phyloP scores from a whole-genome alignment of 1,140 invertebrate species.

The Pararge aegeria region DNA sequence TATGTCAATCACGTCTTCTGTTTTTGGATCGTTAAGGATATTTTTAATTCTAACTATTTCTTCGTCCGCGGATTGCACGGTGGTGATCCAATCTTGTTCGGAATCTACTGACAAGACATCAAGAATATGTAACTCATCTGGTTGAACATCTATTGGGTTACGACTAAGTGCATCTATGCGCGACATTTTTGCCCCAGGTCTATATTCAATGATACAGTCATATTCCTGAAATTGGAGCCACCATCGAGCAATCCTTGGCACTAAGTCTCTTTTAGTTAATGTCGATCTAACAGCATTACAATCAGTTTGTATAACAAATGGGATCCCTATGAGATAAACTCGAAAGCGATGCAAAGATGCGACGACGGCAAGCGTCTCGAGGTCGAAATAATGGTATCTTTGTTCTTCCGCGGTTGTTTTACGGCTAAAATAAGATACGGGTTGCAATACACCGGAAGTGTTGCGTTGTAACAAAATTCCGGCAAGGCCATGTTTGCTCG shows the following conservation, averaged over 20 bases:
- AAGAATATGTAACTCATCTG: no score
- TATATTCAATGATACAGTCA: background rate
- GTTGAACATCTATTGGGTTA: background rate
- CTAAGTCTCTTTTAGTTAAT: no score
- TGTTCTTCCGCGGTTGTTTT: conserved; percentile 17
- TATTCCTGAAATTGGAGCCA: no score
- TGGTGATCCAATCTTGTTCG: no score
- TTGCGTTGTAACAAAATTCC: conserved; percentile 1
- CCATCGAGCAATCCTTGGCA: no score
- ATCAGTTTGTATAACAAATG: conserved; percentile 23
- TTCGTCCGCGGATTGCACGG: no score
- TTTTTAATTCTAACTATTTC: no score
- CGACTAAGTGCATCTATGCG: background rate
- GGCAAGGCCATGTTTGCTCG: conserved; percentile 18
- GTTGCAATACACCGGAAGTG: background rate
- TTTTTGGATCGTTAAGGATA: no score
- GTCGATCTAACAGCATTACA: conserved; percentile 8
- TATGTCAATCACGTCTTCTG: no score
- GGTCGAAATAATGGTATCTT: conserved; percentile 20
- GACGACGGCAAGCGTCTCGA: conserved; percentile 21
- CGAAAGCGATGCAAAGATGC: conserved; percentile 15
- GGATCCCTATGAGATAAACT: conserved; percentile 21
- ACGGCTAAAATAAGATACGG: conserved; percentile 20
- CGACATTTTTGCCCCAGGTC: background rate
- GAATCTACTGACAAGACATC: no score